Conservation (phyloP, 2,113 vertebrate genomes). For the Vulpes lagopus region DNA sequence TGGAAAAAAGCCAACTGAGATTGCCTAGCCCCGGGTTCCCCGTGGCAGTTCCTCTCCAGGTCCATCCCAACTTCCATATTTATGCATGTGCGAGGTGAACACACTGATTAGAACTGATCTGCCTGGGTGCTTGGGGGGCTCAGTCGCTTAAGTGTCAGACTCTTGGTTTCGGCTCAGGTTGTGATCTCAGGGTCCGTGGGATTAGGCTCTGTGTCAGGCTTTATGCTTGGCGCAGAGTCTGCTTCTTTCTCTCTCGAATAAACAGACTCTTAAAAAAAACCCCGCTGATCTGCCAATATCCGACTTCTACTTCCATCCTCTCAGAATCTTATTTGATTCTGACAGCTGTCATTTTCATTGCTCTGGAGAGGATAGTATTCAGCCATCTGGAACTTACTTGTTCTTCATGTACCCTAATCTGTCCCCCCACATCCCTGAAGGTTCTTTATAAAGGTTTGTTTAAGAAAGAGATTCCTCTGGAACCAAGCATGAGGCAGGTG, state of each 20-base stretch:
- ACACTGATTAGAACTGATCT: neutral
- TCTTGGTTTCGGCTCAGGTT: neutral
- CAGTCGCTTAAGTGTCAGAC: neutral
- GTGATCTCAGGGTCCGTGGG: neutral
- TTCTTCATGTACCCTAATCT: neutral
- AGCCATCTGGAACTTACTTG: neutral
- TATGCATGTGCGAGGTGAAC: neutral
- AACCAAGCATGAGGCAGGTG: neutral
- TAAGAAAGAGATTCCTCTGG: constrained; percentile 49
- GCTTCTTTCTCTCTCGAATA: neutral
- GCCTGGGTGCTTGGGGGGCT: neutral
- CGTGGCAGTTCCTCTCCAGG: neutral
- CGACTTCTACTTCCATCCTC: constrained; percentile 7
- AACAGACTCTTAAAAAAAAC: neutral
- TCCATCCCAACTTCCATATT: neutral
- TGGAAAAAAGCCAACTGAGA: neutral
- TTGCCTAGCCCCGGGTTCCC: neutral
- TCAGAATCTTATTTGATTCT: neutral
- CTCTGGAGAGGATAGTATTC: neutral
- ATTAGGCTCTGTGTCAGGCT: neutral
- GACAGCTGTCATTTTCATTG: neutral
- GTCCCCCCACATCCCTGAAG: neutral
- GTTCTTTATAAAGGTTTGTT: constrained; percentile 31
- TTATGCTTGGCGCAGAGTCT: neutral
- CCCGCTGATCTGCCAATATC: neutral